A percentile compares a stretch with the other conserved stretches of the same genome.
Evolutionary conservation across 2,888 invertebrate species (phyloP).

Genomic region (Neoitamus cyanurus): DNA sequence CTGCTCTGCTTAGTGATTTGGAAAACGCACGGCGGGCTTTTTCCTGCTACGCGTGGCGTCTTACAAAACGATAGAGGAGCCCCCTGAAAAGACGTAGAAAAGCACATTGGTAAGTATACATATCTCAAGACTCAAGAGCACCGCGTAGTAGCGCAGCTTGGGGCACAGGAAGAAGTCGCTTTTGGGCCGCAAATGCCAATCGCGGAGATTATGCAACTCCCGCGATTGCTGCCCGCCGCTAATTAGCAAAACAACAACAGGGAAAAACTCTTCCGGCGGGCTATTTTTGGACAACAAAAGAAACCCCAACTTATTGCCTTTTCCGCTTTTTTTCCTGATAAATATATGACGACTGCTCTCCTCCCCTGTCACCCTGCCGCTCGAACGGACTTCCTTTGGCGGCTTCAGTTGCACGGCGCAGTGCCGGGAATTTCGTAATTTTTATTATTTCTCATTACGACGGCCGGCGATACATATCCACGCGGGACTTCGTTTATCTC

Average conservation of each 20-base stretch:
- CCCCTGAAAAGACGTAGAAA: not conserved
- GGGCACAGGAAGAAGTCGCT: not conserved
- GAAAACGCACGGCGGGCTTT: conserved; percentile 23
- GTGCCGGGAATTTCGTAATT: conserved; percentile 33
- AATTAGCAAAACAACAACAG: not conserved
- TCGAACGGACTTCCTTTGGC: not conserved
- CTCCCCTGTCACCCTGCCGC: not conserved
- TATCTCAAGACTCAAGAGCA: not conserved
- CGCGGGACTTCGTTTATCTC: conserved; percentile 52
- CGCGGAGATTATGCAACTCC: conserved; percentile 4
- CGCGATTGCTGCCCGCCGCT: not conserved
- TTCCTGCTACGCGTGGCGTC: conserved; percentile 28
- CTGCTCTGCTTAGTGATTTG: conserved; percentile 37
- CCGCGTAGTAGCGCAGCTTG: not conserved
- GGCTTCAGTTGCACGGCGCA: not conserved
- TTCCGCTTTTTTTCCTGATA: not conserved
- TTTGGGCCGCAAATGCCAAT: not conserved
- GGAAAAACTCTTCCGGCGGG: conserved; percentile 22
- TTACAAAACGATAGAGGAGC: not conserved
- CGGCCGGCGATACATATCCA: not conserved
- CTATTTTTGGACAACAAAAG: conserved; percentile 3
- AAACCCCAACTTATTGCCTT: not conserved
- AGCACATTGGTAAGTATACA: not conserved
- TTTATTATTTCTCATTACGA: conserved; percentile 43
- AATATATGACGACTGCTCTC: not conserved